Evolutionary conservation across 2,113 vertebrate genomes (phyloP).

Genomic region (Plecotus auritus): DNA sequence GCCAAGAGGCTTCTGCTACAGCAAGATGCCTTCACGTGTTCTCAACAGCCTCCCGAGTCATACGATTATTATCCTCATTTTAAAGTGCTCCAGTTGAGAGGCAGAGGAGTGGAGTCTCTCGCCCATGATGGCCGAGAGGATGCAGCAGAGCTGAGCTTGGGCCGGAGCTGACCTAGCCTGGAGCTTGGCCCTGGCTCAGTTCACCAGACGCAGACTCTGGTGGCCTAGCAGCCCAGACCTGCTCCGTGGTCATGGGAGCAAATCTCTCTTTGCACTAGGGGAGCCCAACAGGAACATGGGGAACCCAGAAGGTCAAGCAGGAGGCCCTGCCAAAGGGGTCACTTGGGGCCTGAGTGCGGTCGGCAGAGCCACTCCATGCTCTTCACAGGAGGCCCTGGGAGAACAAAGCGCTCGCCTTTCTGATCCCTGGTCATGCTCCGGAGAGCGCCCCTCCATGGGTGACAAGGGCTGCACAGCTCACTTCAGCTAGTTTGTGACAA

Average conservation of each 20-base stretch:
- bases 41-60: neutral
- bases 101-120: neutral
- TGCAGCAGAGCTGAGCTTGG: neutral
- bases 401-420: neutral
- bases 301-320: neutral
- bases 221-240: neutral
- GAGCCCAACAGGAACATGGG: neutral
- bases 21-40: neutral
- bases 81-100: neutral
- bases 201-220: neutral
- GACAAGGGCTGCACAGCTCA: neutral
- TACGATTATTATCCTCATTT: no score
- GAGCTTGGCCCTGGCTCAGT: fast-evolving
- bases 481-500: neutral
- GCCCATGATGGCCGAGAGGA: neutral
- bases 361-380: neutral
- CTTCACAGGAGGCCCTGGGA: neutral
- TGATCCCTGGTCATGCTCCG: neutral
- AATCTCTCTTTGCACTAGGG: neutral
- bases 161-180: neutral
- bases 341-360: neutral
- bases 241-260: neutral
- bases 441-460: neutral
- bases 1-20: neutral
- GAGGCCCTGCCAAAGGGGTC: no score